Evolutionary conservation across 1,140 invertebrate species (phyloP).

Genomic region (Globodera ellingtonae): DNA sequence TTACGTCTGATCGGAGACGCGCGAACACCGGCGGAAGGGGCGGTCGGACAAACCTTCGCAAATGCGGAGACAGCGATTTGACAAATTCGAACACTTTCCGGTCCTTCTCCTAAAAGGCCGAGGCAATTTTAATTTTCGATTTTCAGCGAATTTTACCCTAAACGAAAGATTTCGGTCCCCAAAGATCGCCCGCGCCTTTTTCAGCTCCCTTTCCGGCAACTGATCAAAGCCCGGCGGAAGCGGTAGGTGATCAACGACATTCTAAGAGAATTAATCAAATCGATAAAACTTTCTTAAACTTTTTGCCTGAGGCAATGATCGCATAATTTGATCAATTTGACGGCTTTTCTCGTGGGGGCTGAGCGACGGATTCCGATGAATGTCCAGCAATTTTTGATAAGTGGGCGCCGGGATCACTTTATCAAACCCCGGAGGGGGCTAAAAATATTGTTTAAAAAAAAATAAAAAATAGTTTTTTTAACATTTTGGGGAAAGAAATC

Average conservation of each 20-base stretch:
- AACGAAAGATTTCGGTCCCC: conserved; percentile 27
- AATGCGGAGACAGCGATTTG: conserved; percentile 32
- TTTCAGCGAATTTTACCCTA: background rate
- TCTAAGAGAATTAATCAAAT: conserved; percentile 17
- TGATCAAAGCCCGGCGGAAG: conserved; percentile 43
- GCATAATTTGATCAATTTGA: conserved; percentile 43
- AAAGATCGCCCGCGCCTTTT: conserved; percentile 38
- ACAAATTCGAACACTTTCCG: conserved; percentile 41
- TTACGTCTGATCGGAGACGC: conserved; percentile 25
- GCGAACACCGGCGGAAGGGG: conserved; percentile 36
- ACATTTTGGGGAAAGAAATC: conserved; percentile 39
- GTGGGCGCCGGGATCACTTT: conserved; percentile 34
- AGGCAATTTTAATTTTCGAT: conserved; percentile 5
- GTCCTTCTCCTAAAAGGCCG: conserved; percentile 31
- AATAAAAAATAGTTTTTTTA: background rate
- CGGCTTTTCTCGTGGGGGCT: conserved; percentile 38
- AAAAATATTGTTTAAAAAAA: background rate
- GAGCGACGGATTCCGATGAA: conserved; percentile 30
- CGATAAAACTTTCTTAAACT: background rate
- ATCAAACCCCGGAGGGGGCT: conserved; percentile 50
- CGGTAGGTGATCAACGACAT: conserved; percentile 44
- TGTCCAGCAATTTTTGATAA: conserved; percentile 38
- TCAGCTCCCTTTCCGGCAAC: conserved; percentile 33
- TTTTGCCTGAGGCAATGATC: conserved; percentile 27
- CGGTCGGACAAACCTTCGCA: conserved; percentile 28